A percentile compares a stretch with the other conserved stretches of the same genome.
These are phyloP conservation scores for Daboia siamensis DNA, from an alignment of 2,113 vertebrate genomes.

Conservation along the genomic window DNA sequence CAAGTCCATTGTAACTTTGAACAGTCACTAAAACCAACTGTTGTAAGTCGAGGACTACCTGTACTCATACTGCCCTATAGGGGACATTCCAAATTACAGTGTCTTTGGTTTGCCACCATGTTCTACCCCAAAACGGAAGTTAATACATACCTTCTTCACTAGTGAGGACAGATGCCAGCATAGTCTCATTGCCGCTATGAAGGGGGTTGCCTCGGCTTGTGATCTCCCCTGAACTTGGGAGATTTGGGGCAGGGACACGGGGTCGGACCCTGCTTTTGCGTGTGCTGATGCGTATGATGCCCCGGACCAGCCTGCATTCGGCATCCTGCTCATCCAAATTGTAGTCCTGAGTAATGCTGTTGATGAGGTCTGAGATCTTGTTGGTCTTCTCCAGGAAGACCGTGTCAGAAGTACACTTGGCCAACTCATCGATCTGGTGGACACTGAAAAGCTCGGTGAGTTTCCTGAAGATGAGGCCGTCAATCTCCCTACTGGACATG, in stretches of 20 bases:
- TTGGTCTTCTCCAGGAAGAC: slow-evolving; percentile 96
- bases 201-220: slow-evolving; percentile 73
- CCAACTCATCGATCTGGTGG: slow-evolving; percentile 97
- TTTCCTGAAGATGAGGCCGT: slow-evolving; percentile 93
- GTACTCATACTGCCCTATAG: neutral
- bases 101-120: neutral
- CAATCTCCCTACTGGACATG: slow-evolving; percentile 87
- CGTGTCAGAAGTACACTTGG: slow-evolving; percentile 94
- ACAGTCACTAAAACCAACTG: neutral
- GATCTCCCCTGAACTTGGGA: slow-evolving; percentile 61
- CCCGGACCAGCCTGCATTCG: slow-evolving; percentile 90
- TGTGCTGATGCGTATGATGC: slow-evolving; percentile 97
- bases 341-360: slow-evolving; percentile 96
- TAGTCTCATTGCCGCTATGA: slow-evolving; percentile 90
- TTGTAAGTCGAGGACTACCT: neutral
- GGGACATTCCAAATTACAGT: neutral
- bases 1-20: neutral
- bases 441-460: slow-evolving; percentile 94
- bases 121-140: neutral
- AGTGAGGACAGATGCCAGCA: slow-evolving; percentile 80
- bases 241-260: slow-evolving; percentile 38
- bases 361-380: slow-evolving; percentile 97
- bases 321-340: slow-evolving; percentile 96
- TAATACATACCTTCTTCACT: slow-evolving; percentile 82
- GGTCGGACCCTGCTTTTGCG: slow-evolving; percentile 76